Evolutionary conservation across 2,888 invertebrate species (phyloP), one percentile per base, ranked within the genome.

Genomic region (Schizaphis graminum): DNA sequence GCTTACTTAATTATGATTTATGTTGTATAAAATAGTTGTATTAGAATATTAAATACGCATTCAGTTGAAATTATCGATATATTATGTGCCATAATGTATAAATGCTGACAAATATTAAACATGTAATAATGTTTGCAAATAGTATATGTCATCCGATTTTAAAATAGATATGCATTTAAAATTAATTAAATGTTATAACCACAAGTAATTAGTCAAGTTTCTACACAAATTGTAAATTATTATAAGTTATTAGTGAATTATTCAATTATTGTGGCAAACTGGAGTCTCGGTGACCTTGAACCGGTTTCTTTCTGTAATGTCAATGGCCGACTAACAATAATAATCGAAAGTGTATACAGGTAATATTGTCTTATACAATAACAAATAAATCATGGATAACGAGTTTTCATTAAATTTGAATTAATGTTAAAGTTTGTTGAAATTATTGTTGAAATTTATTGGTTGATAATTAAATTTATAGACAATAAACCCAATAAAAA

Each of bases 251-350:
- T 56, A 84, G 21, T 56, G 21, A 84, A 41, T 28, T 91, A 84
- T 56, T 56, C 10, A 84, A 41, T 28, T 91, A 84, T 56, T 56
- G 41, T 85, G 28, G 21, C 21, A 10, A 16, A 44, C 53, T 35
- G 44, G 26, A n/a, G 56, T 41, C 57, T 89, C 3, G 57, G 10
- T 26, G 47, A 92, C 92, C 92, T 92, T 92, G 92, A 87, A 61
- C 57, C 16, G 85, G n/a, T 44, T n/a, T 35, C 53, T 56, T 28
- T n/a, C 24, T 77, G 35, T 91, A 49, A 86, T 24, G 85, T 49
- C 87, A 92, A 92, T n/a, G 49, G n/a, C 61, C 86, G 92, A 67
- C 57, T 57, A 87, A 87, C 35, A 92, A 87, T 61, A 92, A 92
- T 86, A 84, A 91, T 91, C 41, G 91, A 53, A 91, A 91, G 84